Percentiles rank a stretch among this genome's conserved stretches.
Conservation (phyloP, 2,888 invertebrate genomes). For the Penaeus monodon region DNA sequence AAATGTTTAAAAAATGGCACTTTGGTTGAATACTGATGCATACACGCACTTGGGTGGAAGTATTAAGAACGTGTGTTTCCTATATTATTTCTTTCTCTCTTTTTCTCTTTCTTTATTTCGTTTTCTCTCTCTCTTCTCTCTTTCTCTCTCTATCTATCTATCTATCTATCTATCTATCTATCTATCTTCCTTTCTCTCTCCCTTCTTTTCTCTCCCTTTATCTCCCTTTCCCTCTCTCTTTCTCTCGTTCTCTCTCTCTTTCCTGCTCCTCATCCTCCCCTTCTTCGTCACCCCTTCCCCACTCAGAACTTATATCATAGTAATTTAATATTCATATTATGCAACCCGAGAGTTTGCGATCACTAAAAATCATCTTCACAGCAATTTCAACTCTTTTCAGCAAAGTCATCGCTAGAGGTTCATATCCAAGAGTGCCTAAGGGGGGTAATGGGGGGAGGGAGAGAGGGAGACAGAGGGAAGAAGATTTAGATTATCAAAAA, state of each 20-base stretch:
- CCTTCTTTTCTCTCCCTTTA: background rate
- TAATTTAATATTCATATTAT: no score
- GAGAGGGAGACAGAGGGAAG: no score
- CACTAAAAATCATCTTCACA: no score
- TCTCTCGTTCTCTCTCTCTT: background rate
- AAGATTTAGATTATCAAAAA: no score
- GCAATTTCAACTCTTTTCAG: no score
- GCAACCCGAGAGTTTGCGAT: no score
- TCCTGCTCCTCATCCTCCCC: background rate
- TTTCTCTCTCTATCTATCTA: background rate
- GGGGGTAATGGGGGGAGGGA: background rate
- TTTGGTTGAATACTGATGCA: no score
- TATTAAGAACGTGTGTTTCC: background rate
- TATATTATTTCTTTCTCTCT: background rate
- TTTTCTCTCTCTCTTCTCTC: background rate
- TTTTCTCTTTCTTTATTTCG: background rate
- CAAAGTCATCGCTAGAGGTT: no score
- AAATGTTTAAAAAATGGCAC: no score
- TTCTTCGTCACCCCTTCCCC: background rate
- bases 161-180: slow-evolving; percentile 10
- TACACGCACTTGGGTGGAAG: no score
- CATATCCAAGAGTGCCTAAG: background rate
- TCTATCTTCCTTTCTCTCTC: background rate
- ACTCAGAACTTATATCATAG: no score
- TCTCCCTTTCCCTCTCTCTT: background rate